These are phyloP conservation scores for Coelogynopora nodosa DNA, from an alignment of 2,888 invertebrate species.

Conservation along the genomic window DNA sequence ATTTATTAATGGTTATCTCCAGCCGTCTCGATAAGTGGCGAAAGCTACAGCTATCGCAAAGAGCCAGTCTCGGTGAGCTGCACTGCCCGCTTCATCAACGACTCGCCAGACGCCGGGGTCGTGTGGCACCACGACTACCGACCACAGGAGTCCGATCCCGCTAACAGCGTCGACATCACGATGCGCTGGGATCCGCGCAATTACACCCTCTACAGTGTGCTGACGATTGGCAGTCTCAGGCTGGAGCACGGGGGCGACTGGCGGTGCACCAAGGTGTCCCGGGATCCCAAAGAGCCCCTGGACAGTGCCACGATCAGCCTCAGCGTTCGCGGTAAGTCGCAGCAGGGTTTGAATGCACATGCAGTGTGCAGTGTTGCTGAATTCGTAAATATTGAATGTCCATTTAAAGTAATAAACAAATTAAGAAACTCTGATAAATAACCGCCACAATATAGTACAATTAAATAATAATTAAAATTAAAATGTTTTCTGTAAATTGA, in stretches of 20 bases:
- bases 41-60: not conserved
- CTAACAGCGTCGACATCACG: not conserved
- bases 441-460: too few species aligned
- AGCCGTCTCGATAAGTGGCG: not conserved
- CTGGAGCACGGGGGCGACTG: not conserved
- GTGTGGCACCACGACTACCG: not conserved
- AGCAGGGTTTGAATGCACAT: too few species aligned
- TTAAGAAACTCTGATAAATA: too few species aligned
- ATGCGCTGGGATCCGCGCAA: constrained; percentile 5
- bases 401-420: too few species aligned
- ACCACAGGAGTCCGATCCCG: not conserved
- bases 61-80: not conserved
- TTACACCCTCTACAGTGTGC: not conserved
- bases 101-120: not conserved
- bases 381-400: too few species aligned
- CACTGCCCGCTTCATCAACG: not conserved
- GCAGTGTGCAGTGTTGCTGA: too few species aligned
- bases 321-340: not conserved
- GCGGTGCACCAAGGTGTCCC: not conserved
- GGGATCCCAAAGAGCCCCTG: constrained; percentile 3
- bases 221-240: not conserved
- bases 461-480: too few species aligned
- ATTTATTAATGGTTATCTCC: too few species aligned
- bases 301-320: not conserved
- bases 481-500: too few species aligned